phyloP scores from a whole-genome alignment of 2,888 invertebrate species.

The Cosmia trapezina region DNA sequence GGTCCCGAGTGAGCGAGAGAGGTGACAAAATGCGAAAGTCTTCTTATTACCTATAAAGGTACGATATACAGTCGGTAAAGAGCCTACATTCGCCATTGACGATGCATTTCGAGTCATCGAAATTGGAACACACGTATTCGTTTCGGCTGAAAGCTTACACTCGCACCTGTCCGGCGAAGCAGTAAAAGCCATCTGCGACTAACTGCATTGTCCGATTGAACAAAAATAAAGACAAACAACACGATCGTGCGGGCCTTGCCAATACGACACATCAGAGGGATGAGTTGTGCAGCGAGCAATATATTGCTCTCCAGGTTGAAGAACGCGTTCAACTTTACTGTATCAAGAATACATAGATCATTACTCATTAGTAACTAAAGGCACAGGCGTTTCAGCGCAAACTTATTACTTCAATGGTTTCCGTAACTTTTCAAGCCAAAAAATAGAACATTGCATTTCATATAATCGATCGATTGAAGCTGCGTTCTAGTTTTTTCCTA shows the following conservation, averaged over 20 bases:
- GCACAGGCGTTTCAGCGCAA: not conserved
- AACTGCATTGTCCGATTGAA: constrained; percentile 46
- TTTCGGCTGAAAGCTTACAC: constrained; percentile 14
- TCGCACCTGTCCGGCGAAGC: constrained; percentile 34
- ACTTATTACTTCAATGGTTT: not conserved
- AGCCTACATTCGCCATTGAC: not conserved
- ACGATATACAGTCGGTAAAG: not conserved
- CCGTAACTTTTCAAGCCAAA: not conserved
- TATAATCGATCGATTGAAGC: not conserved
- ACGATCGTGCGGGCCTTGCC: constrained; percentile 7
- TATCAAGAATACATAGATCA: not conserved
- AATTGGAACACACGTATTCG: constrained; percentile 40
- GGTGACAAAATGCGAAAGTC: too few species aligned
- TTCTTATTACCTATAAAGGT: too few species aligned
- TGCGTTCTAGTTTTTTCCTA: not conserved
- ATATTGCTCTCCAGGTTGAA: constrained; percentile 26
- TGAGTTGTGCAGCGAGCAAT: constrained; percentile 9
- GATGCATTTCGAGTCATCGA: constrained; percentile 13
- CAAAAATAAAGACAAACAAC: constrained; percentile 41
- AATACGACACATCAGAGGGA: constrained; percentile 9
- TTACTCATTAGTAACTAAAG: constrained; percentile 5
- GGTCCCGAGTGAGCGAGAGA: too few species aligned
- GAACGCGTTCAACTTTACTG: not conserved
- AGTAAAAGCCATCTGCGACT: constrained; percentile 46
- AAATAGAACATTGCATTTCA: not conserved